Base-by-base conservation (phyloP, 2,888 invertebrate genomes). In the Ophonus ardosiacus region DNA sequence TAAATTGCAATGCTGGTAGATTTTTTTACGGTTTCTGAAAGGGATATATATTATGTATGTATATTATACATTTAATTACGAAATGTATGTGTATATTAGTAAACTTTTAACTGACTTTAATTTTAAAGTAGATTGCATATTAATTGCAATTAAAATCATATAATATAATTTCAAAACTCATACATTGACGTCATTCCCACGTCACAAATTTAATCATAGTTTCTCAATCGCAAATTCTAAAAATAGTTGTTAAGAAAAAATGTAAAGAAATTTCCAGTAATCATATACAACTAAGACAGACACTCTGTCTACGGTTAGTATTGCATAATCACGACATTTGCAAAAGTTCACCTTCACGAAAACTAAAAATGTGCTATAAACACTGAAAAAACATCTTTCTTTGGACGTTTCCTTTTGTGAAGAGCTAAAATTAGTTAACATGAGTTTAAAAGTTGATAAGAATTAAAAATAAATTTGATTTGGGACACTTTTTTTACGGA, bases 221-320 rank as follows among this genome's bases (percentile, higher is more conserved):
- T 63, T 10, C 7, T 21, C 4, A 63, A 38, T 68, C 68, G 7
- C 31, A 7, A 38, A 31, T 68, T 68, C 68, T 68, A 68, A 68
- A 68, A 68, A 38, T 68, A 68, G 24, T n/a, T 68, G 38, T 24
- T 63, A 68, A 31, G 24, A 68, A 65, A 68, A 38, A 68, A 13
- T 38, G 7, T n/a, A 38, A 10, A 31, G 68, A 68, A 68, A 68
- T 68, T 68, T 31, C 68, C 68, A 31, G 38, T 15, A 24, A 68
- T 38, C 31, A 68, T 65, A 31, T n/a, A 13, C 24, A 24, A 31
- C 13, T 68, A n/a, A 15, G 68, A 68, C 38, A 68, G 68, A 68
- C 68, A 68, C 38, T 40, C 38, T 68, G 68, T 68, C 68, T 68
- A 38, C 68, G 6, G 24, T 31, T 15, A 15, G n/a, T 15, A 15